These are phyloP conservation scores for Climacteris rufus DNA, from an alignment of 2,113 vertebrate genomes.

Conservation along the genomic window DNA sequence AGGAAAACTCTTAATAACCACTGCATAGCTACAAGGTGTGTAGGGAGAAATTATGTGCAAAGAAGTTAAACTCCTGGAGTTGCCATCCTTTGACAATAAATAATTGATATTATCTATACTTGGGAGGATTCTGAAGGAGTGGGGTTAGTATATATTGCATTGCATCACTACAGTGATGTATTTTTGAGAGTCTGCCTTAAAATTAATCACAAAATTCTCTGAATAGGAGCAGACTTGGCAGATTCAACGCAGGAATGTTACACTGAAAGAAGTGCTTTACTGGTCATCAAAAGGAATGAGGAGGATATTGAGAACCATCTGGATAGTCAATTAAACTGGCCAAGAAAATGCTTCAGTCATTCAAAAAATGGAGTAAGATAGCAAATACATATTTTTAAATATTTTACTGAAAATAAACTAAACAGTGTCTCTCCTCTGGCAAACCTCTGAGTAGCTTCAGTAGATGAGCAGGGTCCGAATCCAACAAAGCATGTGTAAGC, in stretches of 20 bases:
- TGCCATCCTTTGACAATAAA: background rate
- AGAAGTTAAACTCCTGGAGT: background rate
- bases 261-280: background rate
- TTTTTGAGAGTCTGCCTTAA: background rate
- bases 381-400: background rate
- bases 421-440: background rate
- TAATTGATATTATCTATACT: background rate
- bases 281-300: background rate
- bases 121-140: background rate
- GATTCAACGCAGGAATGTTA: background rate
- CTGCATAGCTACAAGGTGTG: background rate
- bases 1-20: background rate
- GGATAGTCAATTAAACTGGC: background rate
- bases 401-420: background rate
- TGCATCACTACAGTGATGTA: background rate
- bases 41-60: background rate
- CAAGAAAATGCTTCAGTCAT: background rate
- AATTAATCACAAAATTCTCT: background rate
- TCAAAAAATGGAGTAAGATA: background rate
- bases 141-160: background rate
- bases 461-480: background rate
- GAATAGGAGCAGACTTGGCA: background rate
- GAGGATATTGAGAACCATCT: background rate
- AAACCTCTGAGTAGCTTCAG: background rate
- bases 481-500: background rate